A percentile compares a stretch with the other conserved stretches of the same genome.
These are phyloP conservation scores for Pelvicachromis taeniatus DNA, from an alignment of 2,113 vertebrate genomes.

Conservation along the genomic window DNA sequence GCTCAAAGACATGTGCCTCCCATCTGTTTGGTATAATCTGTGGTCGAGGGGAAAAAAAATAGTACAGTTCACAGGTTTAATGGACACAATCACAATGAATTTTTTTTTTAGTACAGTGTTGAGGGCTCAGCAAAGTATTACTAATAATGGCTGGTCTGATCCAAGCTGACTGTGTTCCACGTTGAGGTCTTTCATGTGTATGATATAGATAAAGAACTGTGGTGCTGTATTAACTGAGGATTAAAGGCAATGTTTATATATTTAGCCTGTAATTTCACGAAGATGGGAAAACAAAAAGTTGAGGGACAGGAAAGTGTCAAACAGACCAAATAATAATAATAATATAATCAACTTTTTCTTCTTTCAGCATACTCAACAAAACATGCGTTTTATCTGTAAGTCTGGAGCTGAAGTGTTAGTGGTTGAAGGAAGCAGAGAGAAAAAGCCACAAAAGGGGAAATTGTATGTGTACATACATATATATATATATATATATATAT, in stretches of 20 bases:
- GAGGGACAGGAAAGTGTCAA: neutral
- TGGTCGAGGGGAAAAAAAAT: neutral
- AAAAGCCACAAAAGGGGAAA: neutral
- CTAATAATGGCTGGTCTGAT: neutral
- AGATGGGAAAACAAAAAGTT: neutral
- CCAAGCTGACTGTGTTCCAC: slow-evolving; percentile 15
- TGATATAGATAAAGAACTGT: slow-evolving; percentile 19
- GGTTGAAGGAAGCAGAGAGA: slow-evolving; percentile 5
- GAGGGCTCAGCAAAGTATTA: neutral
- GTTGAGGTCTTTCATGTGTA: slow-evolving; percentile 45
- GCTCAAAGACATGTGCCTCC: neutral
- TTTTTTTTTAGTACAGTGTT: neutral
- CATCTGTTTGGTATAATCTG: slow-evolving; percentile 1
- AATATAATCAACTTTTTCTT: slow-evolving; percentile 3
- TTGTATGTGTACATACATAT: neutral
- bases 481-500: neutral
- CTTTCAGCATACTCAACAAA: neutral
- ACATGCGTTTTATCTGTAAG: neutral
- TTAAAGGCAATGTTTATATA: slow-evolving; percentile 52
- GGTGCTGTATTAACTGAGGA: slow-evolving; percentile 9
- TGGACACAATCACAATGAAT: neutral
- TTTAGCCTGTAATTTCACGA: slow-evolving; percentile 9
- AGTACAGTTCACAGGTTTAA: neutral
- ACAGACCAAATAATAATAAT: slow-evolving; percentile 3
- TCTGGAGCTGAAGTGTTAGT: slow-evolving; percentile 17